Evolutionary conservation across 2,888 invertebrate genomes (phyloP).

Genomic region (Apamea sordens): DNA sequence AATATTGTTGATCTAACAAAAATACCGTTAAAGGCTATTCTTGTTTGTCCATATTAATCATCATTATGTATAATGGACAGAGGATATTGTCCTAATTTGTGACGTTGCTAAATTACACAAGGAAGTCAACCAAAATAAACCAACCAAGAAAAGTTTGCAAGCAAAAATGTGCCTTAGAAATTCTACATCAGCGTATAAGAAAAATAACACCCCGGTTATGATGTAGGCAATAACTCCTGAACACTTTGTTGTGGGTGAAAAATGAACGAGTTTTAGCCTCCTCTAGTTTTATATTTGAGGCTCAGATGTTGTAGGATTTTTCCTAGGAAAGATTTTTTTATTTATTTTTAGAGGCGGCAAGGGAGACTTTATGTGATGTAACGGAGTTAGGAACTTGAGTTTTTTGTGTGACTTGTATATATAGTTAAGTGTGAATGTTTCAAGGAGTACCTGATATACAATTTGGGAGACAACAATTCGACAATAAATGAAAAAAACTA

Average conservation of each 20-base stretch:
- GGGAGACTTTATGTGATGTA: slow-evolving; percentile 36
- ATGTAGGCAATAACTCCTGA: slow-evolving; percentile 70
- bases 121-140: slow-evolving; percentile 24
- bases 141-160: slow-evolving; percentile 16
- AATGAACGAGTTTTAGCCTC: slow-evolving; percentile 68
- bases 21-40: neutral
- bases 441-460: neutral
- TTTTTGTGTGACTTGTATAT: slow-evolving; percentile 7
- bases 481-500: neutral
- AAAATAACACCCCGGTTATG: slow-evolving; percentile 70
- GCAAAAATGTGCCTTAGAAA: slow-evolving; percentile 37
- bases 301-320: slow-evolving; percentile 27
- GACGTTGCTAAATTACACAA: slow-evolving; percentile 35
- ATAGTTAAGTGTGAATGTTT: slow-evolving; percentile 16
- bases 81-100: slow-evolving; percentile 29
- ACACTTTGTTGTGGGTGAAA: slow-evolving; percentile 72
- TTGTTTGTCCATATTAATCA: slow-evolving; percentile 15
- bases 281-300: slow-evolving; percentile 62
- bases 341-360: slow-evolving; percentile 32
- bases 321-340: slow-evolving; percentile 25
- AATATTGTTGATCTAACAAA: neutral
- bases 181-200: slow-evolving; percentile 55
- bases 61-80: slow-evolving; percentile 9
- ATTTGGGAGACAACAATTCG: neutral
- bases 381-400: neutral